phyloP scores from a whole-genome alignment of 2,113 vertebrate genomes.

The Larimichthys polyactis region DNA sequence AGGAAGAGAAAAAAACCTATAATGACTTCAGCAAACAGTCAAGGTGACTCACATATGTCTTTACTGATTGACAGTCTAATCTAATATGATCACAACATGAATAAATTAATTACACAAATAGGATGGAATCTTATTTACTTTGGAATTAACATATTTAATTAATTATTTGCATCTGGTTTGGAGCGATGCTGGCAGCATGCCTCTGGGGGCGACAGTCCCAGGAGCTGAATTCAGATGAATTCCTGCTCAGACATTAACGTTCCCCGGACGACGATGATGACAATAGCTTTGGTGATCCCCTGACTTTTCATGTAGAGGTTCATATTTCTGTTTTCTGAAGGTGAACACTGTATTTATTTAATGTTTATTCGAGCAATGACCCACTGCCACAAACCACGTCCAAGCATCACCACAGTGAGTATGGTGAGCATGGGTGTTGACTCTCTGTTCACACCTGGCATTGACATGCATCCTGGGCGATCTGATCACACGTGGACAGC shows the following conservation, averaged over 20 bases:
- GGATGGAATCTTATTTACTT: too few relatives aligned
- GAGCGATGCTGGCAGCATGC: neutral
- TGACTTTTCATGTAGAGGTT: neutral
- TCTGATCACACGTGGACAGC: too few relatives aligned
- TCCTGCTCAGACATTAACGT: neutral
- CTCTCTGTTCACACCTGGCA: too few relatives aligned
- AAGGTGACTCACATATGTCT: too few relatives aligned
- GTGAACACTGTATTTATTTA: neutral
- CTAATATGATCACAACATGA: too few relatives aligned
- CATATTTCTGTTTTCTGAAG: neutral
- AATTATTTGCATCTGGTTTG: neutral
- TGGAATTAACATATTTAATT: too few relatives aligned
- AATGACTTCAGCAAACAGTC: neutral
- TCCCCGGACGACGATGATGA: too few relatives aligned
- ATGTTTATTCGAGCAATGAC: neutral
- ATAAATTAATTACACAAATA: too few relatives aligned
- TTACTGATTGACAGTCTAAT: too few relatives aligned
- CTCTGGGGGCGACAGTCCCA: neutral
- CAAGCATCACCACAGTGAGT: neutral
- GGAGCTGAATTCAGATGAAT: too few relatives aligned
- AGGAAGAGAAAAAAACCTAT: neutral
- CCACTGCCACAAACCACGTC: neutral
- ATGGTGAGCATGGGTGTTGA: too few relatives aligned
- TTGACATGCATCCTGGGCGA: too few relatives aligned
- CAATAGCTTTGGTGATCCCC: neutral